These are phyloP conservation scores for Lasioglossum vierecki DNA, from an alignment of 2,888 invertebrate species.

Conservation along the genomic window DNA sequence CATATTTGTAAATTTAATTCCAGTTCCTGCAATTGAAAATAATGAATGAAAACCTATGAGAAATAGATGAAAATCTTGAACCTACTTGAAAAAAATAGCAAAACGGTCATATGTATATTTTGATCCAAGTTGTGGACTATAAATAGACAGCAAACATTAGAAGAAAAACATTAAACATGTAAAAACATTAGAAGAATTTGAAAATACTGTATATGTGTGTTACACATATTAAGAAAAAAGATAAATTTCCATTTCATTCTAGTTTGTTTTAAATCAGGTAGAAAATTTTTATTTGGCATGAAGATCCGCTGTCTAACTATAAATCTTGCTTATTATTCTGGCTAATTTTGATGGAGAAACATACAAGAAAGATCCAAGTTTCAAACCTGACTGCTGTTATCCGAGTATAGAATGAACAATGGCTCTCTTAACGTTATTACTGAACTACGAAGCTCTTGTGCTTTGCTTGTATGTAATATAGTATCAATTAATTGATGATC, in stretches of 20 bases:
- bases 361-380: background rate
- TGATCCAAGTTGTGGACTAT: background rate
- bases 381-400: conserved; percentile 47
- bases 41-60: background rate
- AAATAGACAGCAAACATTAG: background rate
- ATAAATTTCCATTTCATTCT: too few relatives aligned
- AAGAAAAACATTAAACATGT: too few relatives aligned
- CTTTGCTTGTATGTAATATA: conserved; percentile 27
- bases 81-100: background rate
- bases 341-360: background rate
- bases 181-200: too few relatives aligned
- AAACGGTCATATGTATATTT: conserved; percentile 5
- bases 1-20: conserved; percentile 69
- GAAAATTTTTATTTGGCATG: too few relatives aligned
- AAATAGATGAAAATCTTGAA: background rate
- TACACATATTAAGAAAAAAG: too few relatives aligned
- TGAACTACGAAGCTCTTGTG: conserved; percentile 11
- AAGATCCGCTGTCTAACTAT: background rate
- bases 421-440: conserved; percentile 31
- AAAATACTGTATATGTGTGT: too few relatives aligned
- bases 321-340: background rate
- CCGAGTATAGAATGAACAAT: conserved; percentile 43
- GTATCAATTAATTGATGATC: conserved; percentile 50
- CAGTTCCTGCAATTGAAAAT: conserved; percentile 67
- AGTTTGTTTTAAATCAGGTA: too few relatives aligned